Evolutionary conservation across 2,113 vertebrate species (phyloP), one percentile per base, ranked within the genome.

Genomic region (Eurypyga helias): DNA sequence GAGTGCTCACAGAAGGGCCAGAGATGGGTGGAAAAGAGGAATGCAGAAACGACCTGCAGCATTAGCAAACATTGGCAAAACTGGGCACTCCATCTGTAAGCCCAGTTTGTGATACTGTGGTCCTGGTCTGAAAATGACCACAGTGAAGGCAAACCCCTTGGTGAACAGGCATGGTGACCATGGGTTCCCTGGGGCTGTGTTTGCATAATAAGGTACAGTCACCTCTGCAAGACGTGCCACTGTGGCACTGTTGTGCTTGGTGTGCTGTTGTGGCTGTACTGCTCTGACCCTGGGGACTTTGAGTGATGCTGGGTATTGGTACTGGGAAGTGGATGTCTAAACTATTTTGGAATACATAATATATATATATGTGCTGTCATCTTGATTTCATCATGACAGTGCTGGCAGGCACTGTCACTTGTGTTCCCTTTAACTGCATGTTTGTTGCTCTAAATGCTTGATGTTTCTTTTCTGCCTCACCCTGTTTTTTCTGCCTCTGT

Each of bases 81-180:
- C 1, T 2, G 24, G 41, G 11, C 0, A 1, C 33, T 58, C 13
- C 1, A 3, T 33, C 55, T 58, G 43, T 18, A 3, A 57, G 28
- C 36, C 28, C 6, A 13, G 28, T 51, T 34, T 57, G 18, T 51
- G 18, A 36, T 17, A 55, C 48, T 10, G 1, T 45, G 11, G 24
- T 19, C 48, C 16, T 29, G 31, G 28, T 19, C 14, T 83, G 31
- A 33, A 78, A 72, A 48, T 10, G 11, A 28, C 29, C 20, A 17
- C 10, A 34, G 69, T 25, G 48, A 55, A 62, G 18, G 14, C n/a
- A 65, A 45, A 36, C 16, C 9, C 16, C 64, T 51, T 5, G 1
- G 34, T n/a, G 43, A 64, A 58, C 7, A n/a, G 14, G 17, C 41
- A 4, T 6, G 24, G 49, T 46, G 51, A 18, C 43, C 3, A 2